Conservation (phyloP, 2,888 invertebrate species). For the Clivina fossor region DNA sequence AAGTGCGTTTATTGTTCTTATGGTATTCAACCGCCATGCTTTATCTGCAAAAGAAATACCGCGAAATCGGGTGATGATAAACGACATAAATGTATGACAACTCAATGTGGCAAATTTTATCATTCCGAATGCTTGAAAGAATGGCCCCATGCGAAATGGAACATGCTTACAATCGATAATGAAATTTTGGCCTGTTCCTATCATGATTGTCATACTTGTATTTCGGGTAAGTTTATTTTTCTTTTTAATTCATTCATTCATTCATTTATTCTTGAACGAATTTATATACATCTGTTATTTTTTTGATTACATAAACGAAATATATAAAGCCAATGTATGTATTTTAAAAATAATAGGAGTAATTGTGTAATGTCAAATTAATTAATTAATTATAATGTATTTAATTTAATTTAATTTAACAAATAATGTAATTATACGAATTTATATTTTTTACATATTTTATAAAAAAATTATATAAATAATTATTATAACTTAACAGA, state of each 20-base stretch:
- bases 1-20: constrained; percentile 65
- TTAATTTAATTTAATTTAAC: too few relatives aligned
- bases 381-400: not conserved
- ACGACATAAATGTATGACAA: constrained; percentile 64
- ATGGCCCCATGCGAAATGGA: constrained; percentile 77
- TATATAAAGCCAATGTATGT: not conserved
- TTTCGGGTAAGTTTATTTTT: constrained; percentile 60
- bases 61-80: constrained; percentile 51
- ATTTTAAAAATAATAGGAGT: not conserved
- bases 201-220: constrained; percentile 85
- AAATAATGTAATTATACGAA: too few relatives aligned
- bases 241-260: too few relatives aligned
- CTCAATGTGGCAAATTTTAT: constrained; percentile 72
- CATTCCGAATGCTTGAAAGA: constrained; percentile 73
- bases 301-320: not conserved
- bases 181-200: constrained; percentile 71
- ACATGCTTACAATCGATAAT: constrained; percentile 49
- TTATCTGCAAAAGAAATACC: constrained; percentile 59
- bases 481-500: too few relatives aligned
- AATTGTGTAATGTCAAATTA: not conserved
- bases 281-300: not conserved
- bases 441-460: too few relatives aligned
- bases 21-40: constrained; percentile 64
- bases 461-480: too few relatives aligned
- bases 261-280: too few relatives aligned